Evolutionary conservation across 1,140 invertebrate genomes (phyloP).

Genomic region (Bradynema listronoti): DNA sequence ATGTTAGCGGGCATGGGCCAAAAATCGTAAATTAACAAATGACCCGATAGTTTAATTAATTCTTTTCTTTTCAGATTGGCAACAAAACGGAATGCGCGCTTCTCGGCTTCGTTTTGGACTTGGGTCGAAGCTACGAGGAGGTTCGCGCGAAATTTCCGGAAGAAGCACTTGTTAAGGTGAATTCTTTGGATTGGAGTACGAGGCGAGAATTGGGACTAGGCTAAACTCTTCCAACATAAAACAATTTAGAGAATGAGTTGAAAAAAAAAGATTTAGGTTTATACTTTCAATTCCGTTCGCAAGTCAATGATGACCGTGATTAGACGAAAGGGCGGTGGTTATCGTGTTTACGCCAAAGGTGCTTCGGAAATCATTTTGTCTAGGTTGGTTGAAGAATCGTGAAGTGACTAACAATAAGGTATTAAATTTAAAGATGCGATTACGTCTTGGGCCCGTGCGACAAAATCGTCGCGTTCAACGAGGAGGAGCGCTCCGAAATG

Average conservation of each 20-base stretch:
- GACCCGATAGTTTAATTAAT: neutral
- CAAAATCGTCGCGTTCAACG: constrained; percentile 74
- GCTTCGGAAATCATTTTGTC: constrained; percentile 58
- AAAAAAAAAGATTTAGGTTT: constrained; percentile 64
- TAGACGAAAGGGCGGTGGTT: constrained; percentile 41
- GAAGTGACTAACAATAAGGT: neutral
- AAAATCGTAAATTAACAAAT: constrained; percentile 52
- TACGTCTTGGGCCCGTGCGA: constrained; percentile 46
- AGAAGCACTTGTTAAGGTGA: constrained; percentile 61
- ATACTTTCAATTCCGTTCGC: constrained; percentile 58
- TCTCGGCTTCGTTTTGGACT: constrained; percentile 61
- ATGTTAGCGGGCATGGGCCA: constrained; percentile 72
- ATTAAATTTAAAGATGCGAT: constrained; percentile 34
- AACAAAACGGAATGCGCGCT: constrained; percentile 64
- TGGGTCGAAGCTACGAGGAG: constrained; percentile 60
- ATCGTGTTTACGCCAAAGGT: constrained; percentile 56
- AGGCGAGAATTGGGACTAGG: too few relatives aligned
- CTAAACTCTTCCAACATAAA: too few relatives aligned
- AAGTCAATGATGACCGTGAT: constrained; percentile 55
- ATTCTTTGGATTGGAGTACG: too few relatives aligned
- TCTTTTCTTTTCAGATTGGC: constrained; percentile 59
- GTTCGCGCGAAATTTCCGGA: constrained; percentile 60
- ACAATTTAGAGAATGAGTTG: too few relatives aligned
- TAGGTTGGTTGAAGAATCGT: constrained; percentile 16
- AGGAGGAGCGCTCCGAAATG: constrained; percentile 82